A percentile compares a stretch with the other conserved stretches of the same genome.
Evolutionary conservation across 2,113 vertebrate species (phyloP).

Genomic region (Tonatia bakeri): DNA sequence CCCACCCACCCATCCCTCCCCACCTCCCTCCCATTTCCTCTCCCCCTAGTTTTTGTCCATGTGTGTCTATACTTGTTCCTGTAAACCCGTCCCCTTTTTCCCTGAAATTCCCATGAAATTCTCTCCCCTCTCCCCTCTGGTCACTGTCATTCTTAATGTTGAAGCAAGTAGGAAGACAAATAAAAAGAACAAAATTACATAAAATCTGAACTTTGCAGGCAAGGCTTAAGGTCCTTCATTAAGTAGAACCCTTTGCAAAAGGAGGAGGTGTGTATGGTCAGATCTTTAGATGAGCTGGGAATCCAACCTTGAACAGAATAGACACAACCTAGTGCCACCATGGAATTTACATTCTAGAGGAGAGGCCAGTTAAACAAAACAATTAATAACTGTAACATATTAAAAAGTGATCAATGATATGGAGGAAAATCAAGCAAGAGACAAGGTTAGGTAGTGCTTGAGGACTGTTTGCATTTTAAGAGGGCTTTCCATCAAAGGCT

Average conservation of each 20-base stretch:
- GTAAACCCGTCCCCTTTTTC: too few species aligned
- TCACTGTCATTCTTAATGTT: not conserved
- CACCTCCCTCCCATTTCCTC: too few species aligned
- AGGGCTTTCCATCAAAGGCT: not conserved
- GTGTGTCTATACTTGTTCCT: too few species aligned
- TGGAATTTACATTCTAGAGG: not conserved
- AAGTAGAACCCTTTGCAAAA: not conserved
- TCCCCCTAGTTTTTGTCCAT: too few species aligned
- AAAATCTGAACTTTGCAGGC: not conserved
- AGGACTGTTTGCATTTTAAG: not conserved
- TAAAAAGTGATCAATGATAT: not conserved
- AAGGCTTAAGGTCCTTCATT: not conserved
- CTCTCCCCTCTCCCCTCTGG: too few species aligned
- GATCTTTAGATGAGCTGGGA: not conserved
- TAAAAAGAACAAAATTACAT: not conserved
- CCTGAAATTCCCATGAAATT: too few species aligned
- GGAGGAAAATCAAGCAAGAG: not conserved
- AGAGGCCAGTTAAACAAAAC: not conserved
- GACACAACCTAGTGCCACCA: too few species aligned
- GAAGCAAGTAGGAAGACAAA: not conserved
- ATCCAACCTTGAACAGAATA: not conserved
- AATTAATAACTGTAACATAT: not conserved
- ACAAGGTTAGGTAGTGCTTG: not conserved
- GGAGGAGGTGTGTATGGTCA: not conserved
- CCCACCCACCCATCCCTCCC: too few species aligned